A percentile compares a stretch with the other conserved stretches of the same genome.
These are phyloP conservation scores for Proterorhinus semilunaris DNA, from an alignment of 2,113 vertebrate genomes.

Conservation along the genomic window DNA sequence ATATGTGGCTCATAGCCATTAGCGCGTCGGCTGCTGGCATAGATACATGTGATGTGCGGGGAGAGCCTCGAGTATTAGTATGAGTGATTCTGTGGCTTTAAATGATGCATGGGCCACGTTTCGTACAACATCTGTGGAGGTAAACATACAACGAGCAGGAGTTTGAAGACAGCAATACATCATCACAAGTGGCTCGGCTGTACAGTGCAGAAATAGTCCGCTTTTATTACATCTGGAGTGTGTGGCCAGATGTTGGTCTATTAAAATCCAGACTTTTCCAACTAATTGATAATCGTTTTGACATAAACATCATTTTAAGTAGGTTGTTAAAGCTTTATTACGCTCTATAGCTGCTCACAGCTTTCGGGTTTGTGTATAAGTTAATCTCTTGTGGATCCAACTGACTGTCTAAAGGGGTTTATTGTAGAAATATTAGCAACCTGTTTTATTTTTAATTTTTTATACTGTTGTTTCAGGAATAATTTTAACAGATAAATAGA, in stretches of 20 bases:
- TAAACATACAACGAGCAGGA: constrained; percentile 1
- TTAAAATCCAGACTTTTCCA: neutral
- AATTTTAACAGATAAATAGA: no score
- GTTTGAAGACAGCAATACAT: constrained; percentile 1
- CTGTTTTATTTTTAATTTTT: no score
- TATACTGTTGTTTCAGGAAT: no score
- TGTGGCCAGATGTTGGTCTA: neutral
- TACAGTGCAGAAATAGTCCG: constrained; percentile 1
- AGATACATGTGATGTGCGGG: constrained; percentile 25
- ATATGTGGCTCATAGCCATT: constrained; percentile 65
- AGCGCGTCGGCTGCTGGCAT: constrained; percentile 44
- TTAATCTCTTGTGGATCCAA: neutral
- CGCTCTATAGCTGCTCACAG: neutral
- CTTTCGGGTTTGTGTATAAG: neutral
- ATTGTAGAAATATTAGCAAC: neutral
- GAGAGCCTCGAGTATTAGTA: constrained; percentile 4
- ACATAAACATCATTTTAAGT: constrained; percentile 38
- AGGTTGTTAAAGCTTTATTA: constrained; percentile 34
- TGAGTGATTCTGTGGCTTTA: constrained; percentile 7
- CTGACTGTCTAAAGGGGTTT: neutral
- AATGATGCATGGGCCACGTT: constrained; percentile 9
- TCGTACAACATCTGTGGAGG: constrained; percentile 2
- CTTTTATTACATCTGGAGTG: neutral
- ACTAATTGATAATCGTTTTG: constrained; percentile 36
- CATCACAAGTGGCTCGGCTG: constrained; percentile 5